A percentile compares a stretch with the other conserved stretches of the same genome.
Evolutionary conservation across 2,888 invertebrate species (phyloP).

Genomic region (Muschampia plurimacula): DNA sequence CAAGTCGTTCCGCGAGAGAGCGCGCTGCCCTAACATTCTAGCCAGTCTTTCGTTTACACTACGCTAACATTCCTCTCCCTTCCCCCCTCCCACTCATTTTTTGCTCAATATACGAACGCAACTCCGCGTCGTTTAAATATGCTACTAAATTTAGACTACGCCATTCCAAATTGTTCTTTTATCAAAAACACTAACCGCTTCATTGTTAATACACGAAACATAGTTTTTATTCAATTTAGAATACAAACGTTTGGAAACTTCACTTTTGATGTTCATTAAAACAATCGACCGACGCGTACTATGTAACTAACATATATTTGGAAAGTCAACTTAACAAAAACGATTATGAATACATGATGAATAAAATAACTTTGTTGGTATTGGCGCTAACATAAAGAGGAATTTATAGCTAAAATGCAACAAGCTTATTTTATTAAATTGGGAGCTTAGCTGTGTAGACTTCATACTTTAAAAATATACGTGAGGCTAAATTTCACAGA

Average conservation of each 20-base stretch:
- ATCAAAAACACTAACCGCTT: background rate
- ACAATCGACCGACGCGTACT: conserved; percentile 9
- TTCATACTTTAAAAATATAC: background rate
- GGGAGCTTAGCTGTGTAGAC: background rate
- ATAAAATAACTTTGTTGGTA: background rate
- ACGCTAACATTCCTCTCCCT: conserved; percentile 63
- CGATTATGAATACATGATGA: background rate
- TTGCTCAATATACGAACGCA: too few relatives aligned
- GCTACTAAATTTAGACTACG: conserved; percentile 14
- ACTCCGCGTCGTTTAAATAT: too few relatives aligned
- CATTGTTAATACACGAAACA: background rate
- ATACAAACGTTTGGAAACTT: conserved; percentile 17
- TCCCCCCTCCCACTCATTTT: background rate
- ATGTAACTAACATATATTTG: conserved; percentile 2
- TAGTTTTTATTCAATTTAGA: conserved; percentile 2
- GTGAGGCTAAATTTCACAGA: conserved; percentile 1
- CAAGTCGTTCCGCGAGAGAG: conserved; percentile 12
- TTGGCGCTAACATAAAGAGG: background rate
- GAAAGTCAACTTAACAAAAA: conserved; percentile 2
- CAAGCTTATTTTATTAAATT: conserved; percentile 6
- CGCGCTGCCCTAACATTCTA: conserved; percentile 59
- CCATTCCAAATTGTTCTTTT: background rate
- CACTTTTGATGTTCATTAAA: background rate
- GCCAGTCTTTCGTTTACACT: conserved; percentile 84
- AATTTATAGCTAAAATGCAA: conserved; percentile 26